Conservation (phyloP, 2,113 vertebrate species). For the Otolemur garnettii region DNA sequence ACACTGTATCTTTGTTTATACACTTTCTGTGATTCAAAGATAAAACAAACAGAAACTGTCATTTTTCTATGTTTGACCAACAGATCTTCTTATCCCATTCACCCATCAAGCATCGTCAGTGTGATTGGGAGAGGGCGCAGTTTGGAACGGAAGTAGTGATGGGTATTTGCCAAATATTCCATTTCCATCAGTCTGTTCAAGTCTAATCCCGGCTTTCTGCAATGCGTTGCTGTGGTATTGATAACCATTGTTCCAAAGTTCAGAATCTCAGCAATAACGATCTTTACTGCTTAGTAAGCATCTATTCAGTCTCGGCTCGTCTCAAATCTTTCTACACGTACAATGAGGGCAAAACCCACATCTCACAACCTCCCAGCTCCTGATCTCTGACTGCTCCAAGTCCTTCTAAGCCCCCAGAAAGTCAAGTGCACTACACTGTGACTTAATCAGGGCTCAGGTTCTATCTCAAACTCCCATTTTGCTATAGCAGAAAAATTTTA, state of each 20-base stretch:
- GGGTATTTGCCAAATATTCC: not conserved
- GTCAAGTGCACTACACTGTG: not conserved
- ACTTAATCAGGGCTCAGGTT: not conserved
- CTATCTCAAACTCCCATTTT: not conserved
- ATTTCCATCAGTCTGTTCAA: not conserved
- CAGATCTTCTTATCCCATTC: not conserved
- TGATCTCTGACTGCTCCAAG: not conserved
- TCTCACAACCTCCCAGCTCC: not conserved
- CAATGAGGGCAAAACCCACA: not conserved
- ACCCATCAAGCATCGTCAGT: not conserved
- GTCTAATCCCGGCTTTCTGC: not conserved
- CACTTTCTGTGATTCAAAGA: not conserved
- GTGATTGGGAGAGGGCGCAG: not conserved
- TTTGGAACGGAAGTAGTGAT: not conserved
- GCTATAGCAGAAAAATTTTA: not conserved
- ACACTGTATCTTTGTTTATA: not conserved
- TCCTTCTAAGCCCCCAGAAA: not conserved
- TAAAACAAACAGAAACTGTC: not conserved
- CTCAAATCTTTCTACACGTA: not conserved
- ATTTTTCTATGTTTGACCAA: not conserved
- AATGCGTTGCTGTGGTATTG: not conserved
- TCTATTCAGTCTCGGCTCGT: not conserved
- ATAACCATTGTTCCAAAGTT: not conserved
- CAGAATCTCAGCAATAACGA: not conserved
- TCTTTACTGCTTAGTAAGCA: not conserved